phyloP scores from a whole-genome alignment of 2,113 vertebrate species.

The Sylvietta virens region DNA sequence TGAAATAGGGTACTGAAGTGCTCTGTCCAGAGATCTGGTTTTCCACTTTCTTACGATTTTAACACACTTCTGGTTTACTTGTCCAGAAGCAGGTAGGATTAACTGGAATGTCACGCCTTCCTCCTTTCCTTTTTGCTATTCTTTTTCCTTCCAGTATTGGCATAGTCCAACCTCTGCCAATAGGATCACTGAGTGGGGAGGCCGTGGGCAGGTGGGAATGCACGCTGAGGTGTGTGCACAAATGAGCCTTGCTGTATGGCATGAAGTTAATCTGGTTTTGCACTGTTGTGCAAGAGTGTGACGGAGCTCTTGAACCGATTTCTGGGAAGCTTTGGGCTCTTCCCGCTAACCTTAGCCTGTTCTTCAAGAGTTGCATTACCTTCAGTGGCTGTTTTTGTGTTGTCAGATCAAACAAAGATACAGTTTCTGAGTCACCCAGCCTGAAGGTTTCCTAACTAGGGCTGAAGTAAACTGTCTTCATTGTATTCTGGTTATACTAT shows the following conservation, averaged over 20 bases:
- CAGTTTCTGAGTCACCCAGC: neutral
- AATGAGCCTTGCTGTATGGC: neutral
- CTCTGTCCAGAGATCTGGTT: constrained; percentile 28
- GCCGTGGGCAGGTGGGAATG: neutral
- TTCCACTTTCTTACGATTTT: constrained; percentile 15
- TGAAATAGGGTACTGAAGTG: constrained; percentile 28
- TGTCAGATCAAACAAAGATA: neutral
- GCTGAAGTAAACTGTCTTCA: neutral
- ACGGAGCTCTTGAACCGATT: neutral
- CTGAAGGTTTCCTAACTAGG: neutral
- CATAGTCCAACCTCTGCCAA: neutral
- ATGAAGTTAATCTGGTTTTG: constrained; percentile 34
- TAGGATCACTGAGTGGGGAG: neutral
- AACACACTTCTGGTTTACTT: constrained; percentile 21
- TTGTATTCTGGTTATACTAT: neutral
- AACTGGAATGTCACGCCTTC: neutral
- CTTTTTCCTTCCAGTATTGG: neutral
- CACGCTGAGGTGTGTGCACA: neutral
- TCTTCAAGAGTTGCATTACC: neutral
- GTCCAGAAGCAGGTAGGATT: constrained; percentile 62
- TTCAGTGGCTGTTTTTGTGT: neutral
- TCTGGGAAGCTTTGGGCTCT: constrained; percentile 3
- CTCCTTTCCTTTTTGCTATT: neutral
- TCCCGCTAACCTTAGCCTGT: neutral
- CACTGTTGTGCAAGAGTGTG: constrained; percentile 16